These are phyloP conservation scores for Tupaia chinensis DNA, from an alignment of 2,113 vertebrate genomes.

Conservation along the genomic window DNA sequence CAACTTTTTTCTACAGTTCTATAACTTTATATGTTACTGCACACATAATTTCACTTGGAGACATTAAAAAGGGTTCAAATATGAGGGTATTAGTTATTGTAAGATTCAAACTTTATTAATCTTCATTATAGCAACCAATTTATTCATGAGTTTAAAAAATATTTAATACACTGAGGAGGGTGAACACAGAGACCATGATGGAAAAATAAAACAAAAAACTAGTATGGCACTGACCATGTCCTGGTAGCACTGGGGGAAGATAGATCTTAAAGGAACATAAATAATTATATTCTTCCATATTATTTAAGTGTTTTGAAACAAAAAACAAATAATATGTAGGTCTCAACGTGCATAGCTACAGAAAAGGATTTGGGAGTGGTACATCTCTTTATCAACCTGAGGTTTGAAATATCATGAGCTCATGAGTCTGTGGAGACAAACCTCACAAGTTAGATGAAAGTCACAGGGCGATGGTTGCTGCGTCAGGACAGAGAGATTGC, in stretches of 20 bases:
- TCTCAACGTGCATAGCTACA: neutral
- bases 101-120: neutral
- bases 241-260: neutral
- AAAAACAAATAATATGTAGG: neutral
- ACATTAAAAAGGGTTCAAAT: neutral
- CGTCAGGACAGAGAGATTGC: no score
- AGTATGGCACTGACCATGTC: rapidly evolving
- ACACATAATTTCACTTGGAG: neutral
- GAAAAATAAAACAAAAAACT: neutral
- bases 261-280: neutral
- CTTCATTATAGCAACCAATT: neutral
- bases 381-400: neutral
- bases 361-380: neutral
- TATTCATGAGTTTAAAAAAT: neutral
- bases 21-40: neutral
- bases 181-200: neutral
- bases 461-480: neutral
- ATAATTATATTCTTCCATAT: neutral
- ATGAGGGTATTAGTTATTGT: neutral
- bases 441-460: neutral
- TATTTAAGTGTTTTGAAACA: neutral
- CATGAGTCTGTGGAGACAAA: neutral
- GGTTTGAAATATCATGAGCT: neutral
- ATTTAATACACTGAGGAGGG: neutral
- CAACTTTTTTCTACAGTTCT: neutral